Conservation (phyloP, 2,113 vertebrate species). For the Leptosomus discolor region DNA sequence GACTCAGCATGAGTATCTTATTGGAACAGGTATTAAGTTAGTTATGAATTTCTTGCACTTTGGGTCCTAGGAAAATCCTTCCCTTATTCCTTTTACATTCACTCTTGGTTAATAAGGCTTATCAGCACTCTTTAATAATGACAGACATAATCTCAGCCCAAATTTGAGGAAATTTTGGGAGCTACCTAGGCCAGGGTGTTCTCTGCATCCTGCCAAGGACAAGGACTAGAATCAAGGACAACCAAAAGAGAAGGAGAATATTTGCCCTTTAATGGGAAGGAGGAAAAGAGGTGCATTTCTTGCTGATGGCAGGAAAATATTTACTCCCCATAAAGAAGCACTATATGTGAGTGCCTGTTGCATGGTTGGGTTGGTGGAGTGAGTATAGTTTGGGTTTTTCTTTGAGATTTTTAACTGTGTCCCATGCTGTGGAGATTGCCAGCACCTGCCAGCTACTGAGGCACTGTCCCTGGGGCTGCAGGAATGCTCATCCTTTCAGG, state of each 20-base stretch:
- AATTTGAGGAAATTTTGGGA: not conserved
- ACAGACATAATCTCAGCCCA: not conserved
- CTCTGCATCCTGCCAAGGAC: not conserved
- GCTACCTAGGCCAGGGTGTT: not conserved
- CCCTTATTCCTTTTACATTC: conserved; percentile 21
- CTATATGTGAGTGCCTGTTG: not conserved
- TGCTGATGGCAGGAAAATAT: not conserved
- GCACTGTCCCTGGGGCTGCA: not conserved
- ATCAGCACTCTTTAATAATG: conserved; percentile 48
- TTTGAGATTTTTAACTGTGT: not conserved
- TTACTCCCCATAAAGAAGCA: accelerated
- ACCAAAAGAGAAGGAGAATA: not conserved
- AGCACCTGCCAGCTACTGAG: not conserved
- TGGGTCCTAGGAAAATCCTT: conserved; percentile 53
- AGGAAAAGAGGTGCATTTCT: not conserved
- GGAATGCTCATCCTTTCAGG: not conserved
- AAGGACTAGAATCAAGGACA: not conserved
- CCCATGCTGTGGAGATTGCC: not conserved
- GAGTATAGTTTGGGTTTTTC: not conserved
- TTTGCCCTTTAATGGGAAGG: not conserved
- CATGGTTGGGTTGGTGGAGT: not conserved
- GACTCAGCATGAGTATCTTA: not conserved
- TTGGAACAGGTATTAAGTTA: conserved; percentile 53
- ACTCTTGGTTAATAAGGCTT: conserved; percentile 35
- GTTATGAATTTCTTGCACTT: conserved; percentile 64